Base-by-base conservation (phyloP, 2,797 vertebrate species). In the Threskiornis aethiopicus region DNA sequence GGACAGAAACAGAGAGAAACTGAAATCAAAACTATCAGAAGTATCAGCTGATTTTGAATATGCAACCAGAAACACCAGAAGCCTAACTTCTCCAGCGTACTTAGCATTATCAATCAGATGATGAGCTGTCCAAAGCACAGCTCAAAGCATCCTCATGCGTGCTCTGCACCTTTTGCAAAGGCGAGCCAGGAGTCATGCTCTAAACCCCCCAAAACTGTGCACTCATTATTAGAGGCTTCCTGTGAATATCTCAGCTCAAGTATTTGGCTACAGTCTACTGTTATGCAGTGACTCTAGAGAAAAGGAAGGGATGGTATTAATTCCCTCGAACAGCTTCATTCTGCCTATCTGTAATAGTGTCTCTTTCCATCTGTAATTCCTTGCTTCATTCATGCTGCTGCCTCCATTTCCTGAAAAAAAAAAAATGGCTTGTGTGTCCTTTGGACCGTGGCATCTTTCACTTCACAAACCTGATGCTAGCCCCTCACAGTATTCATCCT, bases 91-190 rank as follows among this genome's bases (percentile, higher is more conserved):
- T 76, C 37, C 37, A 35, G 9, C 6, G 13, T 52, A 64, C 52
- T 59, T 6, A 39, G 65, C 18, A 64, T 25, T 78, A 81, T 28
- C 52, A 51, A 44, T 24, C 52, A 78, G 44, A 39, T 24, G 41
- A 29, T 6, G 37, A 73, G 47, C 7, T 59, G 20, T 31, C 61
- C 65, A 77, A 87, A 83, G 42, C 24, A 64, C 3, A 13, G 14
- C 33, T 55, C 58, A 61, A 82, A 72, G 39, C 76, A 91, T 26
- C 1, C 0, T 57, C 24, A 24, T 1, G 31, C 0, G 0, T 11
- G 11, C 37, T 70, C 46, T 66, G 42, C 33, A 51, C 15, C 42
- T 84, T 72, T 76, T 37, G 39, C 73, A 39, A 82, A 52, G 58
- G 18, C 72, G 31, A 78, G 33, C 6, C 5, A 8, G 10, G 6